A percentile compares a stretch with the other conserved stretches of the same genome.
Evolutionary conservation across 2,888 invertebrate genomes (phyloP).

Genomic region (Agonopterix arenella): DNA sequence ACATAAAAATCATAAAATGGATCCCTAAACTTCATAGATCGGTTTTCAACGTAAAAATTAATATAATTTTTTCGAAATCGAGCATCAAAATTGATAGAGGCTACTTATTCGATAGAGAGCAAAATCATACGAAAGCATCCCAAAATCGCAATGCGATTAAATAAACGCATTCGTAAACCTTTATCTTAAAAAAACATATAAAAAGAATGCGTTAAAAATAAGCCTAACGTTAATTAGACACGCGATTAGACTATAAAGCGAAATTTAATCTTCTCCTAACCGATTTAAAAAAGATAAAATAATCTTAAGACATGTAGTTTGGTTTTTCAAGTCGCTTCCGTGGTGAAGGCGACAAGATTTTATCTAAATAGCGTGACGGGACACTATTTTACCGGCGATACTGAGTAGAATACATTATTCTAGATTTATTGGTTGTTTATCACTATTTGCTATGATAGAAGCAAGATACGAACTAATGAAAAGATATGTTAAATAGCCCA

Average conservation of each 20-base stretch:
- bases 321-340: conserved; percentile 20
- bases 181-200: conserved; percentile 20
- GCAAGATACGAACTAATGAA: no score
- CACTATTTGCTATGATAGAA: no score
- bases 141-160: no score
- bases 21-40: no score
- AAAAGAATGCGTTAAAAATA: conserved; percentile 25
- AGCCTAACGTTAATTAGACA: conserved; percentile 32
- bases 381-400: conserved; percentile 5
- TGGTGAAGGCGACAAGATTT: conserved; percentile 23
- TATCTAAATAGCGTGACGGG: conserved; percentile 37
- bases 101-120: neutral
- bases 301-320: neutral
- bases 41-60: no score
- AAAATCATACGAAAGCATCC: no score
- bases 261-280: conserved; percentile 35
- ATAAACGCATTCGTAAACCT: conserved; percentile 8
- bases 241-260: conserved; percentile 52
- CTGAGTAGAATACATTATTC: conserved; percentile 2
- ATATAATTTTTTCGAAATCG: no score
- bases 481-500: no score
- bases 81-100: neutral
- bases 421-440: conserved; percentile 5
- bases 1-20: no score
- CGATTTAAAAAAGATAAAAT: conserved; percentile 14